Conservation (phyloP, 2,797 vertebrate species). For the Tauraco hartlaubi region DNA sequence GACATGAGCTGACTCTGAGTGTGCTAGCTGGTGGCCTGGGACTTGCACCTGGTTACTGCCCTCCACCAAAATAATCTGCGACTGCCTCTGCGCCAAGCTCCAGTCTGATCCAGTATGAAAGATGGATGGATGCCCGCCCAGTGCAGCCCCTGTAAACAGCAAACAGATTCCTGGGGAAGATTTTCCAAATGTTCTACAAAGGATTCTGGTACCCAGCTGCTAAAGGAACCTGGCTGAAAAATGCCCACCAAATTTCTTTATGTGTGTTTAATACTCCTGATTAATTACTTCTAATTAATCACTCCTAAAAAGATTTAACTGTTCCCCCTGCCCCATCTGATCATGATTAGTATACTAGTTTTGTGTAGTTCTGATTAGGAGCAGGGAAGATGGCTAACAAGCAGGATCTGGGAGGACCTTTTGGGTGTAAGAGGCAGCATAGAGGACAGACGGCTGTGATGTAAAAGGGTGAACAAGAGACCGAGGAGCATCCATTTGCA, state of each 20-base stretch:
- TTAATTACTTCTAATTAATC: too few relatives aligned
- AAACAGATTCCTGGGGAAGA: not conserved
- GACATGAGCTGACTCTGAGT: not conserved
- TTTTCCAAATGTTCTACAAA: not conserved
- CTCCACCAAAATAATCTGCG: not conserved
- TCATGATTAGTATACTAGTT: not conserved
- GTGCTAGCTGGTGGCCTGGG: not conserved
- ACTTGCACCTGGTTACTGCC: not conserved
- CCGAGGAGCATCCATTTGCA: not conserved
- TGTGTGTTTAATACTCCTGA: not conserved
- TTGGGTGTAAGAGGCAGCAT: not conserved
- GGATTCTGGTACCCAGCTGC: not conserved
- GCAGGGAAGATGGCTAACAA: not conserved
- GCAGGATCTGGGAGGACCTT: not conserved
- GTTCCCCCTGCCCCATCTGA: not conserved
- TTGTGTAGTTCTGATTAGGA: not conserved
- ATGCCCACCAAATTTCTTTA: not conserved
- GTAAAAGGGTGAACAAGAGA: not conserved
- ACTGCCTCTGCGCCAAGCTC: not conserved
- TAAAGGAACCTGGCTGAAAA: not conserved
- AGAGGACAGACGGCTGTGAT: not conserved
- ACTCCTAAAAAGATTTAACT: not conserved
- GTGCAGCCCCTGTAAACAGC: not conserved
- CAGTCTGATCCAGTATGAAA: not conserved
- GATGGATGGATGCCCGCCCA: not conserved